Percentiles rank a stretch among this genome's conserved stretches.
phyloP scores from a whole-genome alignment of 2,113 vertebrate genomes.

The Mobula birostris region DNA sequence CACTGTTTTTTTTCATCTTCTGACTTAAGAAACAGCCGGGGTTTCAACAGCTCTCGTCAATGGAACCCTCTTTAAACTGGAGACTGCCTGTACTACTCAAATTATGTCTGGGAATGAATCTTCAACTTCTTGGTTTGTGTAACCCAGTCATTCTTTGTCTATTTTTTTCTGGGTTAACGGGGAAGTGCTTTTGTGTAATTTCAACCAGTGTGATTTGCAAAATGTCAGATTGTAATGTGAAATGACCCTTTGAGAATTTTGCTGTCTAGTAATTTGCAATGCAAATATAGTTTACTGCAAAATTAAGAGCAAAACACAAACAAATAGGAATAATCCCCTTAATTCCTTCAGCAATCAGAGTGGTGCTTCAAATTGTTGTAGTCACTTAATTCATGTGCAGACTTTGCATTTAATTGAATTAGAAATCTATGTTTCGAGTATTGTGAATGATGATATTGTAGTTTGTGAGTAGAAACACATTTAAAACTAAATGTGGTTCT shows the following conservation, averaged over 20 bases:
- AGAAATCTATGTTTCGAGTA: neutral
- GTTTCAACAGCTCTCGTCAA: too few relatives aligned
- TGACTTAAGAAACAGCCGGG: too few relatives aligned
- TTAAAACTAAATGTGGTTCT: neutral
- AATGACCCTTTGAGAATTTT: slow-evolving; percentile 10
- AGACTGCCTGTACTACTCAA: neutral
- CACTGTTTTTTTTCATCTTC: too few relatives aligned
- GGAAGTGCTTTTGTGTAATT: neutral
- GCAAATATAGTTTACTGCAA: slow-evolving; percentile 12
- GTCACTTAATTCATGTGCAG: neutral
- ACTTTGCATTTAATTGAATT: slow-evolving; percentile 12
- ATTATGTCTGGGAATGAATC: neutral
- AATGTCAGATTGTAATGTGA: neutral
- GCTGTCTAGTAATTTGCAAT: slow-evolving; percentile 8
- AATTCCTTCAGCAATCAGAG: neutral
- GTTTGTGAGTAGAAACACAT: neutral
- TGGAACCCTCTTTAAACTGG: too few relatives aligned
- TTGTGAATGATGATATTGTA: neutral
- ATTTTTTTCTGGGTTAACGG: neutral
- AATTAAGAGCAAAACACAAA: neutral
- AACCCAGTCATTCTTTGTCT: neutral
- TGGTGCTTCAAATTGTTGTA: neutral
- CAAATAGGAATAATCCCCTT: neutral
- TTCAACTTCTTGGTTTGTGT: neutral
- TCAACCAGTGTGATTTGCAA: neutral